Base-by-base conservation (phyloP, 1,140 invertebrate genomes). In the Meloidogyne exigua region DNA sequence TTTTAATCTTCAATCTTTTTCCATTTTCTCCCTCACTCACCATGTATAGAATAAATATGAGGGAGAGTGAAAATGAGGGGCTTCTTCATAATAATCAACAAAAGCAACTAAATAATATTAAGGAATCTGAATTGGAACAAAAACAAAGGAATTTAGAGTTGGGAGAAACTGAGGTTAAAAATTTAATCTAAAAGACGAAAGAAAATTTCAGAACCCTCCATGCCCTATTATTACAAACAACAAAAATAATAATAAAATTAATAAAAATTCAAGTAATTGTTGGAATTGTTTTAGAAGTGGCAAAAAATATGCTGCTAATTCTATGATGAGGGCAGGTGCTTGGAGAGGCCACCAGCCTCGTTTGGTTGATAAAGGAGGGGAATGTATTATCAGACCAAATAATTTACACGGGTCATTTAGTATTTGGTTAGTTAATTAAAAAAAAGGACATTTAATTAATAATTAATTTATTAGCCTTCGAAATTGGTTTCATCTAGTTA, bases 401-500 rank as follows among this genome's bases (percentile, higher is more conserved):
- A 73, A 82, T 62, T 13, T 78, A n/a, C 80, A 73, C 44, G 62
- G 66, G 15, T 81, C 67, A 25, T 62, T 65, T 36, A 72, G 32
- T 64, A 67, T 80, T 63, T 80, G 78, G 76, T 79, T 23, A 66
- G 71, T 42, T 25, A 13, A 9, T 36, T 63, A 32, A 3, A 9
- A 32, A 10, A 28, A 36, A 12, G 4, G 15, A 39, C n/a, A n/a
- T n/a, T n/a, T n/a, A n/a, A n/a, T n/a, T n/a, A n/a, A n/a, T n/a
- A n/a, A 63, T 64, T 18, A 11, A 2, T 11, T 13, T 21, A n/a
- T 32, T 39, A 72, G 23, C 83, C 84, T 73, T 73, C 84, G 85
- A 68, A 86, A 86, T 69, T 86, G 85, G 85, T 86, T 86, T 71
- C 85, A 86, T 71, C 70, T 86, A 42, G 44, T 87, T 28, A 86